Conservation (phyloP, 2,113 vertebrate genomes). For the Lasiurus cinereus region DNA sequence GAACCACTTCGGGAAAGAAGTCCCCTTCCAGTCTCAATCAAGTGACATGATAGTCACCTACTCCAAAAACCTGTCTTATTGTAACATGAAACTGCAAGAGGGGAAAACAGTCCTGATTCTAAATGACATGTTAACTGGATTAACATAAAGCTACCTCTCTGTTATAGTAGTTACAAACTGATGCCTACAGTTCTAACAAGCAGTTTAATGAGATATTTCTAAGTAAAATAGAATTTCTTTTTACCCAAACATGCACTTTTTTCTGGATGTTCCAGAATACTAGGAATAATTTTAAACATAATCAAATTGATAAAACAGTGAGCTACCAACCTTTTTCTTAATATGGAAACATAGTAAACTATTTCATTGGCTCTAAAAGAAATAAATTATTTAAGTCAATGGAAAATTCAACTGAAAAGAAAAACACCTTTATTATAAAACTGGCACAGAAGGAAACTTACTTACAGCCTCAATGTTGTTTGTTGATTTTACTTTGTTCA, state of each 20-base stretch:
- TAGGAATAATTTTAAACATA: slow-evolving; percentile 23
- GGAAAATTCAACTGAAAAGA: slow-evolving; percentile 71
- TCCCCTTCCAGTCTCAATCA: background rate
- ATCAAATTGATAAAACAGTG: background rate
- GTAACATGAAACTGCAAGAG: background rate
- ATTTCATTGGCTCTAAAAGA: slow-evolving; percentile 71
- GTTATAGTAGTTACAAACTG: background rate
- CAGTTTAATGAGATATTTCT: slow-evolving; percentile 19
- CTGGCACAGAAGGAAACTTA: slow-evolving; percentile 51
- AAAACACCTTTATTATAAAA: slow-evolving; percentile 68
- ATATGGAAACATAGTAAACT: slow-evolving; percentile 1
- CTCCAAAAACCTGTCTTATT: background rate
- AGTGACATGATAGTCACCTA: background rate
- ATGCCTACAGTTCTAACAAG: background rate
- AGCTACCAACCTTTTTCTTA: background rate
- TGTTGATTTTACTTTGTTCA: slow-evolving; percentile 70
- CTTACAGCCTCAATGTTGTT: slow-evolving; percentile 49
- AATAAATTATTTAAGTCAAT: slow-evolving; percentile 68
- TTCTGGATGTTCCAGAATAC: background rate
- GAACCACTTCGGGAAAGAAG: background rate
- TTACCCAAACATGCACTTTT: background rate
- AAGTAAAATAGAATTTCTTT: slow-evolving; percentile 33
- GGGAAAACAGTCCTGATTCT: background rate
- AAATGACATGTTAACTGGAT: background rate
- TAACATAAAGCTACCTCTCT: background rate